These are phyloP conservation scores for Rhopalosiphum padi DNA, from an alignment of 1,140 invertebrate species.

Conservation along the genomic window DNA sequence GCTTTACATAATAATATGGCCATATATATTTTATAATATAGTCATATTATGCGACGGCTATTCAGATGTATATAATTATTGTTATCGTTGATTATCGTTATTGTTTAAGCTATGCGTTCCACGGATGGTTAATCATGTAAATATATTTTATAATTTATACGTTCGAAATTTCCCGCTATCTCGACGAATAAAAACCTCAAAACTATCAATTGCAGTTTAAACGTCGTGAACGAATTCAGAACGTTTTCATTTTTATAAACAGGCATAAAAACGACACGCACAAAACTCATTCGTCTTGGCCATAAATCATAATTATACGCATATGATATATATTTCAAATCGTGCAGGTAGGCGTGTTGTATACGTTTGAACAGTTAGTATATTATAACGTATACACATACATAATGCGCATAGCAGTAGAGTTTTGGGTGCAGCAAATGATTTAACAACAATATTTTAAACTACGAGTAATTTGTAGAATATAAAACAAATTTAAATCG, in stretches of 20 bases:
- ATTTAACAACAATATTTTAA: not conserved
- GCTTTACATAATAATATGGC: too few species aligned
- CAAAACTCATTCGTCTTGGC: not conserved
- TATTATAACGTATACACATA: not conserved
- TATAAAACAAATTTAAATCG: not conserved
- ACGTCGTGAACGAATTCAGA: not conserved
- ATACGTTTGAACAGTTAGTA: not conserved
- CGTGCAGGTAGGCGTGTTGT: not conserved
- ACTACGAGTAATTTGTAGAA: not conserved
- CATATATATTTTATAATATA: too few species aligned
- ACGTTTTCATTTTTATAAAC: not conserved
- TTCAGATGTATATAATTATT: too few species aligned
- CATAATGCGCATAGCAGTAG: not conserved
- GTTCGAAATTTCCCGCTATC: not conserved
- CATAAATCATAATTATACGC: constrained; percentile 27
- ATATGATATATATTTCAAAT: not conserved
- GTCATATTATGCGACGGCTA: too few species aligned
- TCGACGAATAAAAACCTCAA: not conserved
- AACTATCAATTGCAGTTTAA: not conserved
- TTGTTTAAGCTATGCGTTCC: not conserved
- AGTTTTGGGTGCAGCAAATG: not conserved
- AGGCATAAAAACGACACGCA: constrained; percentile 3
- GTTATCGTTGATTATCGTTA: not conserved
- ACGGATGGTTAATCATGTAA: not conserved
- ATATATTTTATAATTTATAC: not conserved